Evolutionary conservation across 2,797 vertebrate genomes (phyloP), one percentile per base, ranked within the genome.

Genomic region (Halcyon chelicuti): DNA sequence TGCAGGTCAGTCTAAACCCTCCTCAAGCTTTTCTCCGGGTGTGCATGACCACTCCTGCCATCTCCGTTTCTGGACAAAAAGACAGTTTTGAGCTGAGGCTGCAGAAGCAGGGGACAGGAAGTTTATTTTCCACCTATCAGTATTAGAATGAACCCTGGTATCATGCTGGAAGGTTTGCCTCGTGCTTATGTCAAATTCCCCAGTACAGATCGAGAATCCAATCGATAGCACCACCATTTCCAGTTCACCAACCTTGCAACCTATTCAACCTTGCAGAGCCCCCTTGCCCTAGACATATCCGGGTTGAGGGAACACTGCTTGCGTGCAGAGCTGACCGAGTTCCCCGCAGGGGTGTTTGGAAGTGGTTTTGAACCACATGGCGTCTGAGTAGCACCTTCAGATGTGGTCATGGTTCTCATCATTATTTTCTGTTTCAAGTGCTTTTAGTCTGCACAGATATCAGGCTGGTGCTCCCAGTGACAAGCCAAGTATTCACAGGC

Each of bases 271-370:
- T 51, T 51, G 2, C 12, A 68, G 84, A 89, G 29, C 5, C 47
- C 39, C 20, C 40, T 72, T 26, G 21, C 13, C 15, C 21, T 25
- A n/a, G 15, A 20, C 16, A 12, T 7, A 21, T 26, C 6, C 2
- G 0, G 51, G 33, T 23, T 88, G 80, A 68, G 29, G 49, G 28
- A 78, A 29, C 3, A 2, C 40, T 1, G 4, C 62, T 46, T 49
- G 21, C 4, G 1, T 8, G 33, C 33, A 52, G 54, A 67, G 25
- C 20, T 61, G 73, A 28, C 26, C 0, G 0, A 51, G 21, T 26
- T 70, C 66, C 51, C 54, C 1, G 0, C 21, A 9, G 1, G 21
- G 49, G 15, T 46, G 21, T 78, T 23, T 67, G 25, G 10, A 94
- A 80, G 61, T 52, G 33, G 26, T 58, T 91, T 65, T 67, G 65